Evolutionary conservation across 1,140 invertebrate genomes (phyloP), one percentile per base, ranked within the genome.

Genomic region (Diploscapter pachys): DNA sequence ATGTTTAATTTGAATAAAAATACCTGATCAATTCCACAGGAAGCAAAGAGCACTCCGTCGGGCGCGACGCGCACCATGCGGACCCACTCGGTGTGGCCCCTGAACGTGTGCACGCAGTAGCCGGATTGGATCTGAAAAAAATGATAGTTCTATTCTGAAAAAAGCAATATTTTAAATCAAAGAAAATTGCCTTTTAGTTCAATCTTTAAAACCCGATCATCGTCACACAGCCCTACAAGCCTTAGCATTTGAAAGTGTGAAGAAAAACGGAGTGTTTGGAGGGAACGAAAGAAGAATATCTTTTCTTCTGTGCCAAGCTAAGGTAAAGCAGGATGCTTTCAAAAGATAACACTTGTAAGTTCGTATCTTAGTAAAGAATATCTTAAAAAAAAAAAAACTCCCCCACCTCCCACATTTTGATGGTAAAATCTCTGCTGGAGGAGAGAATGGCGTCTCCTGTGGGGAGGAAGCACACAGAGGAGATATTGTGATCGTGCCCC

Each of bases 401-500:
- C 48, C 11, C 55, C 50, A 76, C 92, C 87, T 98, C 96, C 96
- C 96, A 99, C 88, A 98, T 93, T 89, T 99, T 98, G 80, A 99
- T 96, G 57, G 93, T 95, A 87, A 95, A 96, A 87, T 99, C 96
- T 82, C 96, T 90, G 77, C 94, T 97, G 74, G 93, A 92, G 73
- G 94, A 97, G 73, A 98, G 90, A 65, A 99, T 90, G 82, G 93
- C 93, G 88, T 98, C 95, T 72, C 94, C 95, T 81, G 92, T 92
- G 77, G 96, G 95, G 86, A 96, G 90, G 88, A 98, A 98, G 51
- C 93, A 90, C 61, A 98, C 93, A 66, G 94, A 95, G 67, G 93
- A 96, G 65, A 99, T 95, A 89, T 98, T 99, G 88, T 99, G 96
- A 88, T 98, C 96, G 88, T 99, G 96, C 4, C 95, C 75, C 71